Percentiles rank a stretch among this genome's conserved stretches.
phyloP scores from a whole-genome alignment of 1,140 invertebrate genomes.

The Euglossa dilemma region DNA sequence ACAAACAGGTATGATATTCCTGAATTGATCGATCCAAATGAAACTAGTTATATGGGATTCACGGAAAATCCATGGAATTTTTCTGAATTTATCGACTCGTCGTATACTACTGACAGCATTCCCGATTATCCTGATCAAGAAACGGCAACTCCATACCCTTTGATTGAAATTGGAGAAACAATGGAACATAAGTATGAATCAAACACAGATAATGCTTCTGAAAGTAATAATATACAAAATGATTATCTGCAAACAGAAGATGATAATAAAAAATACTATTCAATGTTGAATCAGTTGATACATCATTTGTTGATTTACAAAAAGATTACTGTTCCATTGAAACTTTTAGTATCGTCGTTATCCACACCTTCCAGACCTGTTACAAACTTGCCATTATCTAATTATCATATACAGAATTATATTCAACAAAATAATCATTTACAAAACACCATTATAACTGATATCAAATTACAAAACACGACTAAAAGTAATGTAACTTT shows the following conservation, averaged over 20 bases:
- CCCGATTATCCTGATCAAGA: constrained; percentile 16
- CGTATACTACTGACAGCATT: constrained; percentile 48
- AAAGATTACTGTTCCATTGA: constrained; percentile 35
- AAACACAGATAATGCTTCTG: not conserved
- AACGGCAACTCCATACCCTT: constrained; percentile 45
- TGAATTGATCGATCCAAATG: constrained; percentile 53
- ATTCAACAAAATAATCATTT: constrained; percentile 40
- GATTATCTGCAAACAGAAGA: not conserved
- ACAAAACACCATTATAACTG: constrained; percentile 32
- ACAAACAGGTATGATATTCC: constrained; percentile 41
- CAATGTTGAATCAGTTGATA: constrained; percentile 44
- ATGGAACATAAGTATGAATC: not conserved
- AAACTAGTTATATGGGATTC: constrained; percentile 59
- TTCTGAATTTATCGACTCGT: constrained; percentile 63
- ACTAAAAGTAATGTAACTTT: not conserved
- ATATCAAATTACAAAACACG: not conserved
- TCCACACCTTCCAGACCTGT: not conserved
- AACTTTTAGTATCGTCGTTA: constrained; percentile 8
- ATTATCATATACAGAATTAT: constrained; percentile 59
- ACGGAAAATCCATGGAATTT: constrained; percentile 50
- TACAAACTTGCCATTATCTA: not conserved
- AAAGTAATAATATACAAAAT: not conserved
- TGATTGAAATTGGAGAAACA: constrained; percentile 44
- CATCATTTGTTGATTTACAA: constrained; percentile 39
- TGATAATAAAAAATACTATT: constrained; percentile 15